Evolutionary conservation across 2,113 vertebrate genomes (phyloP).

Genomic region (Cavia aperea): DNA sequence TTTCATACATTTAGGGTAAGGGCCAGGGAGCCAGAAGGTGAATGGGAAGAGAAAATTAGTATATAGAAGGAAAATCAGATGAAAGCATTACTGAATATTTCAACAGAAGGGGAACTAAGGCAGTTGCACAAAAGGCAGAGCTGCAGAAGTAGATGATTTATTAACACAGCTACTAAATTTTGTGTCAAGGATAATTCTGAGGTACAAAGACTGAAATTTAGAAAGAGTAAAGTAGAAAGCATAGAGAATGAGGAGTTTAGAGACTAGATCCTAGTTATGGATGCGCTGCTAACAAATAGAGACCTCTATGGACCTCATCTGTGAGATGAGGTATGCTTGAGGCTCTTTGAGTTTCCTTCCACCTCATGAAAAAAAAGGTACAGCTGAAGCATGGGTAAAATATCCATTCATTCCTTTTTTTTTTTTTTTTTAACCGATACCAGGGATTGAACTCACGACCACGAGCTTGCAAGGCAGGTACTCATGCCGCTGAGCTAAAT

Average conservation of each 20-base stretch:
- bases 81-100: slow-evolving; percentile 41
- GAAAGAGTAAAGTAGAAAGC: background rate
- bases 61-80: slow-evolving; percentile 1
- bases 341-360: background rate
- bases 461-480: too few species aligned
- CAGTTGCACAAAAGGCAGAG: slow-evolving; percentile 16
- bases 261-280: background rate
- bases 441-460: too few species aligned
- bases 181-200: slow-evolving; percentile 50
- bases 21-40: background rate
- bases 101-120: slow-evolving; percentile 30
- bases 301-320: background rate
- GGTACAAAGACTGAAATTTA: slow-evolving; percentile 31
- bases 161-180: slow-evolving; percentile 38
- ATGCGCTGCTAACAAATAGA: background rate
- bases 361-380: background rate
- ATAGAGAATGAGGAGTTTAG: background rate
- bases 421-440: background rate
- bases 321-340: background rate
- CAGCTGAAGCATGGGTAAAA: background rate
- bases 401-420: background rate
- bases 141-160: slow-evolving; percentile 12
- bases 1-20: slow-evolving; percentile 21
- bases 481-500: too few species aligned
- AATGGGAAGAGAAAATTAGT: slow-evolving; percentile 13